These are phyloP conservation scores for Lasioglossum albipes DNA, from an alignment of 1,140 invertebrate species.

Conservation along the genomic window DNA sequence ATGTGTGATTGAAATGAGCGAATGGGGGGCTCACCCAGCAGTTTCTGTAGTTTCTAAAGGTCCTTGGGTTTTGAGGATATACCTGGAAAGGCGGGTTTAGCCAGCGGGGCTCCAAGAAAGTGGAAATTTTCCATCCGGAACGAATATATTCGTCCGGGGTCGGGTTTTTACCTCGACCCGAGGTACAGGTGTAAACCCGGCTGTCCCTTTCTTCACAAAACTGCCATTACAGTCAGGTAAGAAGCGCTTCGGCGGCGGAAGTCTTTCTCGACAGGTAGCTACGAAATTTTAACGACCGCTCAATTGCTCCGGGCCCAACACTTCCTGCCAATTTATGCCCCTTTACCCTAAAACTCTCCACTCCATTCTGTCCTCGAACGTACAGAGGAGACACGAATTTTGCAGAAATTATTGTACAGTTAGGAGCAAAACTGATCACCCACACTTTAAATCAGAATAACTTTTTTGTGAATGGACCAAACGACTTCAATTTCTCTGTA, in stretches of 20 bases:
- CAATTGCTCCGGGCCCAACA: conserved; percentile 6
- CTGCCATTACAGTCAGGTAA: conserved; percentile 36
- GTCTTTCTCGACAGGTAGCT: conserved; percentile 43
- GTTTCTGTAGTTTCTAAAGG: no score
- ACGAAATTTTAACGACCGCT: conserved; percentile 34
- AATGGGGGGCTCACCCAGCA: no score
- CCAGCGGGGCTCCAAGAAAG: neutral
- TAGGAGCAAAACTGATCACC: no score
- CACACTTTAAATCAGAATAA: no score
- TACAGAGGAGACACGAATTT: neutral
- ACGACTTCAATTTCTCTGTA: no score
- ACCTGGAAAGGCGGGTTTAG: neutral
- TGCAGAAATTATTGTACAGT: no score
- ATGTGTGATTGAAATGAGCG: no score
- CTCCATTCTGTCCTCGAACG: neutral
- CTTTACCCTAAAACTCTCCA: neutral
- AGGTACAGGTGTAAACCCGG: conserved; percentile 32
- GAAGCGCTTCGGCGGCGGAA: conserved; percentile 39
- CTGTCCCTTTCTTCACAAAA: conserved; percentile 40
- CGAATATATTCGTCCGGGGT: neutral
- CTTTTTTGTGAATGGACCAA: no score
- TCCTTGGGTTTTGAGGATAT: neutral
- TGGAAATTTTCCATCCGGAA: neutral
- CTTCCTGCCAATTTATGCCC: neutral
- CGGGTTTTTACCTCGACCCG: conserved; percentile 3